Evolutionary conservation across 92 coral and sea anemone genomes (phyloP).

Genomic region (Siderastrea radians): DNA sequence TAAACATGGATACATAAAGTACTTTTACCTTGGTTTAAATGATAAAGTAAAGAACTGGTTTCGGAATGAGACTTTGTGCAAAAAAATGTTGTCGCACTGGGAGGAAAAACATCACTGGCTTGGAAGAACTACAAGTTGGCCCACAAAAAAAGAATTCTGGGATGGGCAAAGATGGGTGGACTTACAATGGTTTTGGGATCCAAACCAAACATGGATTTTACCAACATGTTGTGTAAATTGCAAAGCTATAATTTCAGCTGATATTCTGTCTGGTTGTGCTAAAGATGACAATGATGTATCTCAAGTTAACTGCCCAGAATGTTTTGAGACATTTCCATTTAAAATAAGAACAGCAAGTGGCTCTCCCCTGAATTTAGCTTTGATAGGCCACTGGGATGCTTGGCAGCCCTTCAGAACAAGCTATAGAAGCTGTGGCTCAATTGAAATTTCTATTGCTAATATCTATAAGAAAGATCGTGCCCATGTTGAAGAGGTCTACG

Average conservation of each 20-base stretch:
- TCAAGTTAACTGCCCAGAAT: slow-evolving; percentile 70
- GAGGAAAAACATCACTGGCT: slow-evolving; percentile 73
- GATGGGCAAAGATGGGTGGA: slow-evolving; percentile 76
- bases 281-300: slow-evolving; percentile 45
- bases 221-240: slow-evolving; percentile 65
- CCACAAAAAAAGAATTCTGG: slow-evolving; percentile 62
- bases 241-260: slow-evolving; percentile 62
- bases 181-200: slow-evolving; percentile 77
- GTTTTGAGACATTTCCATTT: slow-evolving; percentile 55
- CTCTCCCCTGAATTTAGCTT: slow-evolving; percentile 69
- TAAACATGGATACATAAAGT: slow-evolving; percentile 60
- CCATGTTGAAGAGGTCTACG: slow-evolving; percentile 70
- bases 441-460: slow-evolving; percentile 70
- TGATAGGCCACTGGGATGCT: slow-evolving; percentile 78
- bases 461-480: slow-evolving; percentile 62
- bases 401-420: slow-evolving; percentile 70
- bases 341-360: slow-evolving; percentile 44
- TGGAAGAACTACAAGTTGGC: slow-evolving; percentile 34
- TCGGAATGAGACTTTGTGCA: slow-evolving; percentile 52
- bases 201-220: slow-evolving; percentile 59
- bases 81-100: slow-evolving; percentile 73
- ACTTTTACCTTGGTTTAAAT: slow-evolving; percentile 75
- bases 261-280: slow-evolving; percentile 40
- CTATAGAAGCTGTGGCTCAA: slow-evolving; percentile 61
- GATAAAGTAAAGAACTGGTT: slow-evolving; percentile 80